phyloP scores from a whole-genome alignment of 2,888 invertebrate species.

The Lasiommata megera region DNA sequence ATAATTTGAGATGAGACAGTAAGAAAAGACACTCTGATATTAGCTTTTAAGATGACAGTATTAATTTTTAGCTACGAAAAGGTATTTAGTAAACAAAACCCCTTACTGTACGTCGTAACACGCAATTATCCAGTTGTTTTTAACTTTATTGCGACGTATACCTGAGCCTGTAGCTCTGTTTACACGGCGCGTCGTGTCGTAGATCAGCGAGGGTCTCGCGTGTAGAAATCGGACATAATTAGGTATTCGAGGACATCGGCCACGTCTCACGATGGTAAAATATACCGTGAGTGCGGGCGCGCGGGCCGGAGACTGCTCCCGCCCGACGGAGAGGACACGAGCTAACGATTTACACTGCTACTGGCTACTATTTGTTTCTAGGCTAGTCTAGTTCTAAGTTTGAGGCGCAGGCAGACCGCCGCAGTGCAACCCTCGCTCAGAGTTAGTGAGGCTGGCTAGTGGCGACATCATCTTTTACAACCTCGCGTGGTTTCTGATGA shows the following conservation, averaged over 20 bases:
- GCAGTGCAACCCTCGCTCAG: too few relatives aligned
- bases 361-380: background rate
- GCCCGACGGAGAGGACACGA: background rate
- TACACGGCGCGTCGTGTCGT: conserved; percentile 1
- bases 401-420: too few relatives aligned
- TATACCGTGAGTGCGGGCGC: conserved; percentile 37
- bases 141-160: background rate
- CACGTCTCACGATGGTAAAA: conserved; percentile 46
- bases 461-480: too few relatives aligned
- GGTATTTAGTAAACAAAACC: too few relatives aligned
- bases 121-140: background rate
- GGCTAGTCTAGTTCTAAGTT: too few relatives aligned
- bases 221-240: conserved; percentile 43
- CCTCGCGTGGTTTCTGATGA: too few relatives aligned
- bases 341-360: background rate
- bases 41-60: too few relatives aligned
- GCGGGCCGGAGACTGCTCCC: conserved; percentile 22
- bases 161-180: background rate
- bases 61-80: too few relatives aligned
- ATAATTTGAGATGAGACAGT: too few relatives aligned
- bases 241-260: conserved; percentile 42
- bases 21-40: too few relatives aligned
- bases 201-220: conserved; percentile 32
- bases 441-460: too few relatives aligned
- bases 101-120: background rate